Percentiles rank a stretch among this genome's conserved stretches.
These are phyloP conservation scores for Parapsyche elsis DNA, from an alignment of 1,140 invertebrate species.

Conservation along the genomic window DNA sequence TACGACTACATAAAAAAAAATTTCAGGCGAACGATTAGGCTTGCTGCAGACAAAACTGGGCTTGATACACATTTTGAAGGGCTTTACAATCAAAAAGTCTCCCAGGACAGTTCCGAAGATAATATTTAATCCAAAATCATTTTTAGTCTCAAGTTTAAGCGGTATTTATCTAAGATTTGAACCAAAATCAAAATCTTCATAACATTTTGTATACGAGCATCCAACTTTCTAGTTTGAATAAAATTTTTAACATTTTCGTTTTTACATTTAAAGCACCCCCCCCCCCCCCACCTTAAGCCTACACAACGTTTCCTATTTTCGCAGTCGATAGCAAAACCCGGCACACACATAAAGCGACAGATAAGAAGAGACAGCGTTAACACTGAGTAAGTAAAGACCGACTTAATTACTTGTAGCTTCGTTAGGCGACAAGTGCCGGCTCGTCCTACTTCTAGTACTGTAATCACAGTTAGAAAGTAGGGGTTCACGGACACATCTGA, in stretches of 20 bases:
- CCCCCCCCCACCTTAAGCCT: too few relatives aligned
- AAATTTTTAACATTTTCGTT: too few relatives aligned
- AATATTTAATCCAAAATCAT: not conserved
- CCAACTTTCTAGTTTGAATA: too few relatives aligned
- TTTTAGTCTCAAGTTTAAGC: not conserved
- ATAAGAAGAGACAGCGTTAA: conserved; percentile 49
- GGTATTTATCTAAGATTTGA: not conserved
- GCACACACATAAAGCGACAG: conserved; percentile 31
- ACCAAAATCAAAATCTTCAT: not conserved
- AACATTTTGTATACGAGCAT: too few relatives aligned
- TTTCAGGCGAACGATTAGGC: conserved; percentile 8
- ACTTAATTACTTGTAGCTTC: conserved; percentile 54
- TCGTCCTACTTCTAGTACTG: not conserved
- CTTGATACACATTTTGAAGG: not conserved
- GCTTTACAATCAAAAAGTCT: not conserved
- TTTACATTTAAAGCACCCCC: not conserved
- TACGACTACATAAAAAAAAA: not conserved
- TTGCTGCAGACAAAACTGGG: not conserved
- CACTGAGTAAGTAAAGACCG: conserved; percentile 49
- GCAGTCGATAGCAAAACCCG: too few relatives aligned
- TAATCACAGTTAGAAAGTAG: not conserved
- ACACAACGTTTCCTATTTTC: too few relatives aligned
- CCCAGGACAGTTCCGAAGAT: not conserved
- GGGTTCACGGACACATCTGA: not conserved
- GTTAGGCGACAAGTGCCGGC: conserved; percentile 36